Base-by-base conservation (phyloP, 2,888 invertebrate genomes). In the Metalampra italica region DNA sequence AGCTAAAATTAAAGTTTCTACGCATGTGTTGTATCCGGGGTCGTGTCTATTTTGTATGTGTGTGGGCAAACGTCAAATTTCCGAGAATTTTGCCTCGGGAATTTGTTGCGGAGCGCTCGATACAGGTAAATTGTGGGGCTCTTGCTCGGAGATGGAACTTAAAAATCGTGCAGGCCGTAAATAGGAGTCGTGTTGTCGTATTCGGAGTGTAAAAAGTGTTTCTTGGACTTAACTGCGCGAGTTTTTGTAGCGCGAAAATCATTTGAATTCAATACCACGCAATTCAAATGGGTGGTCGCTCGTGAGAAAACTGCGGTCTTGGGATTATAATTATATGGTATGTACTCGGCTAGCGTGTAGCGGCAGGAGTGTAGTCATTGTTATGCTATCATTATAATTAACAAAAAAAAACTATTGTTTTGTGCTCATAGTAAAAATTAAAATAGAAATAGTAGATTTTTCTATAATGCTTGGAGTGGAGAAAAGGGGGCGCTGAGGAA, bases 51-150 rank as follows among this genome's bases (percentile, higher is more conserved):
- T 45, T 39, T 55, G 52, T 64, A 52, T 50, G 56, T 52, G 68
- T 71, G 72, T 76, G 74, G 66, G 72, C 82, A 70, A 66, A 78
- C 70, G 79, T 78, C 77, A 73, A 70, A 83, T 68, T 87, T 86
- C 86, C 76, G 50, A 71, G 86, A 87, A 87, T 68, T 52, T 75
- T 55, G 75, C 74, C 71, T 63, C 60, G 64, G 65, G 66, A 62
- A 62, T 64, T 65, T 66, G 63, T 62, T 68, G 67, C 60, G 64
- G 62, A 50, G 54, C 76, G 80, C 64, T 82, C 79, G 60, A 82
- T 80, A 78, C 74, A 78, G 78, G 75, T 78, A 75, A 72, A 71
- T 56, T 66, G 52, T 51, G 51, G 52, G 59, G 54, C 49, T 47
- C 50, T 53, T 39, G 41, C 45, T 55, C 29, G 32, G 42, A 43